A percentile compares a stretch with the other conserved stretches of the same genome.
Evolutionary conservation across 2,797 vertebrate species (phyloP).

Genomic region (Lacerta viridis): DNA sequence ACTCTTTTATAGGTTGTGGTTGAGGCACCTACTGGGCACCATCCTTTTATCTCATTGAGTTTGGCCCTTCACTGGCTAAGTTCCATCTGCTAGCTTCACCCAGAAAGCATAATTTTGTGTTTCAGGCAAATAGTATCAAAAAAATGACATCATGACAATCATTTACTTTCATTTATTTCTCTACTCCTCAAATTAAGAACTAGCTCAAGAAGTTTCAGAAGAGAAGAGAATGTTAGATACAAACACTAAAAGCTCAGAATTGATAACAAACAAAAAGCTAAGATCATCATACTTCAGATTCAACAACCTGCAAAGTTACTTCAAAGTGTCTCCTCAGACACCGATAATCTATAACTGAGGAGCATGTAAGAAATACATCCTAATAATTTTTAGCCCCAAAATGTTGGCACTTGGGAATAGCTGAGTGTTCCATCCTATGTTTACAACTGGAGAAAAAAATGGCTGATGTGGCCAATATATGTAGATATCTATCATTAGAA

Average conservation of each 20-base stretch:
- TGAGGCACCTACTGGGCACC: not conserved
- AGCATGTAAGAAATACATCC: not conserved
- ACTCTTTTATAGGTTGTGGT: not conserved
- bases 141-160: not conserved
- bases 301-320: not conserved
- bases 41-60: not conserved
- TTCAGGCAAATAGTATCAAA: not conserved
- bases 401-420: not conserved
- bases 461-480: not conserved
- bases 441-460: not conserved
- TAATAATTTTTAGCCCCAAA: not conserved
- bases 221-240: not conserved
- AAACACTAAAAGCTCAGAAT: not conserved
- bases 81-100: not conserved
- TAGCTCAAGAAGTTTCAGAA: not conserved
- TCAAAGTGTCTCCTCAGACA: not conserved
- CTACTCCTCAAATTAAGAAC: not conserved
- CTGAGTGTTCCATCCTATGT: not conserved
- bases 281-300: not conserved
- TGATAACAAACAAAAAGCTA: not conserved
- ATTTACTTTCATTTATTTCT: not conserved
- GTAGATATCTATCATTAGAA: not conserved
- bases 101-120: not conserved
- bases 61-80: not conserved
- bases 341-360: not conserved